Evolutionary conservation across 2,888 invertebrate species (phyloP).

Genomic region (Drosophila phalerata): DNA sequence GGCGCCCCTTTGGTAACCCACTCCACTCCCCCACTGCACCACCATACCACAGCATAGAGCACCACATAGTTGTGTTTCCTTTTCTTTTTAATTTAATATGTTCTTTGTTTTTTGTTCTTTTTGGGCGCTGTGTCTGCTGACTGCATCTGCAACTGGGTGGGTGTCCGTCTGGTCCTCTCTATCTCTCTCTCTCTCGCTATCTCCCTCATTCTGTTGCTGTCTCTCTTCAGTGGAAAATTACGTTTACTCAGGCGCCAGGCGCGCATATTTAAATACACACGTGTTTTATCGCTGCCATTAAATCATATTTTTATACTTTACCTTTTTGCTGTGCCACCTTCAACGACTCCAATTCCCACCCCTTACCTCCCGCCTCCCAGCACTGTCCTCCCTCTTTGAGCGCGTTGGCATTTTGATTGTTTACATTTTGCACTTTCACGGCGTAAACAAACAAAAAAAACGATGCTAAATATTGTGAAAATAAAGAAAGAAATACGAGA

Average conservation of each 20-base stretch:
- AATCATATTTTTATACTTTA: constrained; percentile 85
- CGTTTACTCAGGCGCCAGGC: constrained; percentile 85
- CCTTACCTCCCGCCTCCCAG: not conserved
- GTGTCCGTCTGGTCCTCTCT: constrained; percentile 44
- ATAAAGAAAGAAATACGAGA: constrained; percentile 52
- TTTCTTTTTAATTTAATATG: constrained; percentile 75
- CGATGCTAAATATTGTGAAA: constrained; percentile 75
- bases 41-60: constrained; percentile 1
- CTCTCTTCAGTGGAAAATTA: constrained; percentile 81
- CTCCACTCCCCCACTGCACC: constrained; percentile 5
- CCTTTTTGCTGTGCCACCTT: constrained; percentile 72
- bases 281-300: constrained; percentile 86
- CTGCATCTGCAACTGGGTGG: constrained; percentile 49
- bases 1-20: constrained; percentile 35
- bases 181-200: constrained; percentile 2
- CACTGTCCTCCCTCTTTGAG: constrained; percentile 17
- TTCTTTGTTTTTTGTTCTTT: constrained; percentile 71
- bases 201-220: not conserved
- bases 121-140: constrained; percentile 39
- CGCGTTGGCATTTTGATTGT: constrained; percentile 81
- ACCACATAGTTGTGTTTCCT: constrained; percentile 57
- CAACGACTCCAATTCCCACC: constrained; percentile 41
- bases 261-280: constrained; percentile 86
- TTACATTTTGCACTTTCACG: constrained; percentile 83
- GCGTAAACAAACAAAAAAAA: constrained; percentile 72